Percentiles rank a stretch among this genome's conserved stretches.
Evolutionary conservation across 1,140 invertebrate species (phyloP).

Genomic region (Zaprionus ornatus): DNA sequence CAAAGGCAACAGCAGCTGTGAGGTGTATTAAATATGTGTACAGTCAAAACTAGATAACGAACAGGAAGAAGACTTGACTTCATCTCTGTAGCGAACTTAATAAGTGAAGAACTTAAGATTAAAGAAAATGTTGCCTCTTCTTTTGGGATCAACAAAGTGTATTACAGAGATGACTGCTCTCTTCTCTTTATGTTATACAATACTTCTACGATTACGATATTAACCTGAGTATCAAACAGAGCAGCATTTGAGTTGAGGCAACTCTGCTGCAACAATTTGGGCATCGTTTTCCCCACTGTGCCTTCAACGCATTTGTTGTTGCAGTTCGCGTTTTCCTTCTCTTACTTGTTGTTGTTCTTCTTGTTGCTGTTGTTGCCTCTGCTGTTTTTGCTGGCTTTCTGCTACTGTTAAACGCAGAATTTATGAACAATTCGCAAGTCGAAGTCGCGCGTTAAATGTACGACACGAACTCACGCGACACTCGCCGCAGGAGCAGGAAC

Average conservation of each 20-base stretch:
- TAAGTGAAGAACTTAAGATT: not conserved
- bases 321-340: not conserved
- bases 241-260: not conserved
- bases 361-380: not conserved
- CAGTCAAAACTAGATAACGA: no score
- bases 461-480: constrained; percentile 79
- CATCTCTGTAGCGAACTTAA: not conserved
- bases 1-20: not conserved
- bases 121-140: not conserved
- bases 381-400: constrained; percentile 35
- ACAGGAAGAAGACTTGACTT: no score
- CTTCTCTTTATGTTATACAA: not conserved
- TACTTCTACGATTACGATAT: not conserved
- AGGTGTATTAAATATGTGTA: not conserved
- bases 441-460: constrained; percentile 78
- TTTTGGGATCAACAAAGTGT: no score
- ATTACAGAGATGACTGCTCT: no score
- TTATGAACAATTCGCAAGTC: constrained; percentile 76
- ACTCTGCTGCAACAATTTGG: constrained; percentile 31
- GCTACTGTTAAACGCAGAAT: constrained; percentile 80
- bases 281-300: constrained; percentile 40
- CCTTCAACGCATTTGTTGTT: constrained; percentile 62
- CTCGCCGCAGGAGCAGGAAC: not conserved
- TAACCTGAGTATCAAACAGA: no score
- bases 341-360: not conserved